These are phyloP conservation scores for Eublepharis macularius DNA, from an alignment of 2,113 vertebrate genomes.

Conservation along the genomic window DNA sequence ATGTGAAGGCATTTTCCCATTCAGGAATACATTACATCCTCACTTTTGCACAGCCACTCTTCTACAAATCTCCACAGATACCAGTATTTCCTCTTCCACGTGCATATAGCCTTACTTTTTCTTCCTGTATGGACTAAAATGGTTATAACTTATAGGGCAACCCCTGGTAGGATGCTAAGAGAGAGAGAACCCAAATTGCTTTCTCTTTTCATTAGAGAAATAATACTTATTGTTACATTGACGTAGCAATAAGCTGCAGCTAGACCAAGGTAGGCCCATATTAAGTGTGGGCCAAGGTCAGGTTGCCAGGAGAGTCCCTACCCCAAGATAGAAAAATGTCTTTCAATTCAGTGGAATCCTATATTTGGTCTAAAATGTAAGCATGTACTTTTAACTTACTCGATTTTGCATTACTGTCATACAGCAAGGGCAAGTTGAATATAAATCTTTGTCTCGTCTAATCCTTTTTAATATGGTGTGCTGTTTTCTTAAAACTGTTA, in stretches of 20 bases:
- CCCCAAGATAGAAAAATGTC: background rate
- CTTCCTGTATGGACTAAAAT: background rate
- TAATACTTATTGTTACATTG: background rate
- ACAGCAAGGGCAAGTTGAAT: background rate
- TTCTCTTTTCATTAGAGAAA: background rate
- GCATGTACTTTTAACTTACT: background rate
- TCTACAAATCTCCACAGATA: background rate
- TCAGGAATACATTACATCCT: background rate
- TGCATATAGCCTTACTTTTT: background rate
- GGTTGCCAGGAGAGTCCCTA: background rate
- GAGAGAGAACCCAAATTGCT: background rate
- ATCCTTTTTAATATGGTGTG: background rate
- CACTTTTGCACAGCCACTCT: too few relatives aligned
- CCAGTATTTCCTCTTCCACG: background rate
- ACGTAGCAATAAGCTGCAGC: background rate
- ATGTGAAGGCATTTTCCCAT: background rate
- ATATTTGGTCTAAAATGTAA: background rate
- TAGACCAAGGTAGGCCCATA: background rate
- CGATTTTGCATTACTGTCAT: background rate
- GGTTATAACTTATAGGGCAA: background rate
- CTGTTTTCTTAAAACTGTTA: slow-evolving; percentile 40
- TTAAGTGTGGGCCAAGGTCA: background rate
- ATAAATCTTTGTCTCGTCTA: background rate
- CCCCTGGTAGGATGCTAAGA: background rate
- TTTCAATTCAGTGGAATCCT: background rate